Evolutionary conservation across 1,140 invertebrate species (phyloP).

Genomic region (Bathynomus jamesi): DNA sequence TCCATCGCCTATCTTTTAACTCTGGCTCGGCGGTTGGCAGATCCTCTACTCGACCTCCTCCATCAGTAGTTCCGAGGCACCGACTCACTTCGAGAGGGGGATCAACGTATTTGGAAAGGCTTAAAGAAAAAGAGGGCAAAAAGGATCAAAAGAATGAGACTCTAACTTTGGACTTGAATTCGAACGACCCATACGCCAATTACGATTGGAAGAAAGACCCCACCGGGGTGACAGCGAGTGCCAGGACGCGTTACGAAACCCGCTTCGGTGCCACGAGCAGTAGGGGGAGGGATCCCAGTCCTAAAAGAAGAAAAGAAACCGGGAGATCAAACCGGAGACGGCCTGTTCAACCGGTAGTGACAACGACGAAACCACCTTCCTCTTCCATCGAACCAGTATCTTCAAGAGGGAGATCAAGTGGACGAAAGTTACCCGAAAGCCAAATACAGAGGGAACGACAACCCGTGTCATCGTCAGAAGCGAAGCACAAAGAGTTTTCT

Average conservation of each 20-base stretch:
- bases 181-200: constrained; percentile 31
- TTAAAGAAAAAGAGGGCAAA: too few species aligned
- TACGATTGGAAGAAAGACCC: constrained; percentile 31
- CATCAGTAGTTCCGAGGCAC: too few species aligned
- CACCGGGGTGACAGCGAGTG: constrained; percentile 24
- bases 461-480: neutral
- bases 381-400: too few species aligned
- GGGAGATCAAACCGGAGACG: neutral
- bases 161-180: too few species aligned
- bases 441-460: constrained; percentile 1
- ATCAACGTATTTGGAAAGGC: too few species aligned
- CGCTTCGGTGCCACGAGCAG: neutral
- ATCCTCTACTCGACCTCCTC: too few species aligned
- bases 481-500: constrained; percentile 22
- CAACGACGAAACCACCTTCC: neutral
- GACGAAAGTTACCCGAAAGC: too few species aligned
- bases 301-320: neutral
- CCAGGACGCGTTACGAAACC: constrained; percentile 28
- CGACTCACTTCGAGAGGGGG: too few species aligned
- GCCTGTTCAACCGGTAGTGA: neutral
- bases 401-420: too few species aligned
- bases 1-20: neutral
- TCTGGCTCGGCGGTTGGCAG: too few species aligned
- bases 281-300: neutral
- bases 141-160: too few species aligned